Percentiles rank a stretch among this genome's conserved stretches.
Conservation (phyloP, 2,888 invertebrate genomes). For the Silvanus unidentatus region DNA sequence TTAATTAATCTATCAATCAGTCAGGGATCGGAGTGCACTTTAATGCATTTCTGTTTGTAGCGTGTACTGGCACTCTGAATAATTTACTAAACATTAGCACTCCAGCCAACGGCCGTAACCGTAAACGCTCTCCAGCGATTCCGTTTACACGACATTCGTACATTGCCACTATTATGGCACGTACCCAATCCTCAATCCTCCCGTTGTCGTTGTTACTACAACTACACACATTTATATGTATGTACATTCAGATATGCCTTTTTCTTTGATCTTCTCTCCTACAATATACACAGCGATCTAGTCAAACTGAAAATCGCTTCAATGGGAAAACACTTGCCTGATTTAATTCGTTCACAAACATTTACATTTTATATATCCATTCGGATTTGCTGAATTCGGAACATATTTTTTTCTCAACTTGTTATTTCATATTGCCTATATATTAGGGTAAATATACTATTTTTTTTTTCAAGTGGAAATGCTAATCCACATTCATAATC, state of each 20-base stretch:
- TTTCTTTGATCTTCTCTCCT: conserved; percentile 2
- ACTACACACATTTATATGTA: no score
- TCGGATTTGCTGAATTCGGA: no score
- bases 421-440: no score
- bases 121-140: conserved; percentile 41
- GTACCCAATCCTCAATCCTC: conserved; percentile 22
- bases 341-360: not conserved
- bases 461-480: no score
- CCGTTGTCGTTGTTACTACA: conserved; percentile 25
- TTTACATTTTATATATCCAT: no score
- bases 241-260: conserved; percentile 5
- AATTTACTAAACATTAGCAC: conserved; percentile 44
- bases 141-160: conserved; percentile 27
- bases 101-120: conserved; percentile 37
- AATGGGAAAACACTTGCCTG: not conserved
- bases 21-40: conserved; percentile 41
- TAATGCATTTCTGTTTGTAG: conserved; percentile 39
- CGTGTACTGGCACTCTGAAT: conserved; percentile 42
- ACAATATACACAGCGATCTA: not conserved
- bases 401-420: no score
- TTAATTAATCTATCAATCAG: conserved; percentile 43
- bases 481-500: no score
- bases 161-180: conserved; percentile 16
- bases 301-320: not conserved
- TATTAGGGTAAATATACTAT: no score